phyloP scores from a whole-genome alignment of 2,888 invertebrate species.

The Megaustenia siamemsis region DNA sequence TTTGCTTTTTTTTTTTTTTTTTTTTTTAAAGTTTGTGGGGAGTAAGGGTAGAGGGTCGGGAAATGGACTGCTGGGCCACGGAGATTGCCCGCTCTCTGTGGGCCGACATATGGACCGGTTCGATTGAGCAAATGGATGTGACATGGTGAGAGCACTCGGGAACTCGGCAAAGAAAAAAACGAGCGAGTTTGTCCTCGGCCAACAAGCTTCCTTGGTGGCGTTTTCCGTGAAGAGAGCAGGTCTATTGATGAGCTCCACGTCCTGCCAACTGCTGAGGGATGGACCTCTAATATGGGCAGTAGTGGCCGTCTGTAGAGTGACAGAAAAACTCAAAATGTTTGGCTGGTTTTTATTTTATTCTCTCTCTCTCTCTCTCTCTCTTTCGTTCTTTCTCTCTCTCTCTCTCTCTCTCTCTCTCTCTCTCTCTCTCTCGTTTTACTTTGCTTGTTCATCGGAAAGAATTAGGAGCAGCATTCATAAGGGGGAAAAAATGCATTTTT shows the following conservation, averaged over 20 bases:
- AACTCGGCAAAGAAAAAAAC: neutral
- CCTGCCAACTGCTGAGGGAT: slow-evolving; percentile 5
- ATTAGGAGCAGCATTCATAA: too few relatives aligned
- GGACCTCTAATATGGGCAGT: neutral
- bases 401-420: too few relatives aligned
- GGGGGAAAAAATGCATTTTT: too few relatives aligned
- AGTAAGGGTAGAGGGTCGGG: neutral
- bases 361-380: neutral
- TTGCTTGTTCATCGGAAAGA: too few relatives aligned
- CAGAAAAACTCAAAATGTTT: slow-evolving; percentile 8
- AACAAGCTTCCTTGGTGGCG: slow-evolving; percentile 28
- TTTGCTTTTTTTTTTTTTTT: slow-evolving; percentile 8
- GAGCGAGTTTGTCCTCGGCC: slow-evolving; percentile 13
- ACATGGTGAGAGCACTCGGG: neutral
- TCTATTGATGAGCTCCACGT: slow-evolving; percentile 25
- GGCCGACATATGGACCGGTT: slow-evolving; percentile 20
- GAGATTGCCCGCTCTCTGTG: slow-evolving; percentile 24
- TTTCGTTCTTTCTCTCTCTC: too few relatives aligned
- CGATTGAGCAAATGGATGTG: slow-evolving; percentile 34
- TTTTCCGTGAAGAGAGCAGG: slow-evolving; percentile 18
- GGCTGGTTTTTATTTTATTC: neutral
- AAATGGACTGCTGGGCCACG: slow-evolving; percentile 19
- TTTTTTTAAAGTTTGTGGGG: too few relatives aligned
- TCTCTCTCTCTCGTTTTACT: too few relatives aligned
- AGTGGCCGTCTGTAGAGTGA: neutral